A percentile compares a stretch with the other conserved stretches of the same genome.
phyloP scores from a whole-genome alignment of 2,888 invertebrate species.

The Cheilosia soror region DNA sequence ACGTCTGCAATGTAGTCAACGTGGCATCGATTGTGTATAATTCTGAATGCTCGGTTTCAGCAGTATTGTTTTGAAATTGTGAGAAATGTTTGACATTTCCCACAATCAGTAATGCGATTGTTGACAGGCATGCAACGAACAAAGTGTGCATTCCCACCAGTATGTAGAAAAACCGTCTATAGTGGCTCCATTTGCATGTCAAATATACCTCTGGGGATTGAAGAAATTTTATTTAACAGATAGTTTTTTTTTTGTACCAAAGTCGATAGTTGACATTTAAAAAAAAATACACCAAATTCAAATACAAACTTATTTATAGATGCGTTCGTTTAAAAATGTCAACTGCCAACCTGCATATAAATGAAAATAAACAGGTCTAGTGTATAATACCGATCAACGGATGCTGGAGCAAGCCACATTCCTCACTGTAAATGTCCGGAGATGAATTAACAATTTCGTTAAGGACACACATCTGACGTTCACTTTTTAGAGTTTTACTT shows the following conservation, averaged over 20 bases:
- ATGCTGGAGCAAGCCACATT: slow-evolving; percentile 83
- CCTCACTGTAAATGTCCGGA: slow-evolving; percentile 77
- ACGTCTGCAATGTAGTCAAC: background rate
- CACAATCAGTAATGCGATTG: slow-evolving; percentile 56
- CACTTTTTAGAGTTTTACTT: slow-evolving; percentile 8
- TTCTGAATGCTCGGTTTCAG: background rate
- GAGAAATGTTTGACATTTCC: slow-evolving; percentile 10
- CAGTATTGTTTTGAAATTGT: background rate
- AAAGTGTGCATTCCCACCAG: slow-evolving; percentile 82
- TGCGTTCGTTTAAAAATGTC: too few relatives aligned
- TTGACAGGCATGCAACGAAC: slow-evolving; percentile 83
- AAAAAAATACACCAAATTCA: too few relatives aligned
- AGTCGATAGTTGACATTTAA: too few relatives aligned
- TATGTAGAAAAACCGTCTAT: slow-evolving; percentile 84
- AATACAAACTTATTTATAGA: too few relatives aligned
- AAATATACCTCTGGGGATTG: slow-evolving; percentile 82
- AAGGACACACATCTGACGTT: slow-evolving; percentile 83
- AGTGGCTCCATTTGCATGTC: slow-evolving; percentile 84
- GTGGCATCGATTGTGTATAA: background rate
- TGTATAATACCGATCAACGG: slow-evolving; percentile 82
- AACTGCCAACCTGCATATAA: too few relatives aligned
- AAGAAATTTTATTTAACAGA: slow-evolving; percentile 48
- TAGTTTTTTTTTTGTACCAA: too few relatives aligned
- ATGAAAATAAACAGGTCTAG: too few relatives aligned
- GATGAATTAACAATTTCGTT: slow-evolving; percentile 82